A percentile compares a stretch with the other conserved stretches of the same genome.
Evolutionary conservation across 1,140 invertebrate species (phyloP).

Genomic region (Tetraneura akinire): DNA sequence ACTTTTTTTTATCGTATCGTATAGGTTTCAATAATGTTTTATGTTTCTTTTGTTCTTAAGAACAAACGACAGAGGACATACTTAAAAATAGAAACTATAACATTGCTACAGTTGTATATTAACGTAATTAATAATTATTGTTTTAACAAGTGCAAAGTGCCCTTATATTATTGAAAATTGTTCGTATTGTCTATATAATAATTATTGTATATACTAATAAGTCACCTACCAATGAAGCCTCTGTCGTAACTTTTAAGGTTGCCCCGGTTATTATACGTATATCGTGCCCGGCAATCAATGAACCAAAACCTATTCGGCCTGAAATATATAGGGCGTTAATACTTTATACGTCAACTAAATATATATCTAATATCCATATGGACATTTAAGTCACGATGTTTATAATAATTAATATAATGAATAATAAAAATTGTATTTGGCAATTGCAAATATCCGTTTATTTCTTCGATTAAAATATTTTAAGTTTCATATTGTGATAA

Average conservation of each 20-base stretch:
- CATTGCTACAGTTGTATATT: too few relatives aligned
- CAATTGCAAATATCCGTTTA: too few relatives aligned
- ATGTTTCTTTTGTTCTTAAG: slow-evolving; percentile 17
- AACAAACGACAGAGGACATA: not conserved
- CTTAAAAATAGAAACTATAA: not conserved
- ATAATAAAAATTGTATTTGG: too few relatives aligned
- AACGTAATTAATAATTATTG: slow-evolving; percentile 22
- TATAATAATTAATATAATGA: too few relatives aligned
- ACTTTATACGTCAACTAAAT: too few relatives aligned
- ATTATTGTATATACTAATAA: slow-evolving; percentile 9
- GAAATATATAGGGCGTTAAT: not conserved
- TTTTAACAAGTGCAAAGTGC: slow-evolving; percentile 36
- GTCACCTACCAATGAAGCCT: slow-evolving; percentile 8
- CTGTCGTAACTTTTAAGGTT: slow-evolving; percentile 34
- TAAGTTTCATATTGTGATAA: too few relatives aligned
- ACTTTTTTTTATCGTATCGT: not conserved
- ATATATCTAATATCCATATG: too few relatives aligned
- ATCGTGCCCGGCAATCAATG: not conserved
- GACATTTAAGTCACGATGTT: too few relatives aligned
- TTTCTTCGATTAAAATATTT: too few relatives aligned
- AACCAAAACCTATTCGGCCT: slow-evolving; percentile 34
- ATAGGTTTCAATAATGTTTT: not conserved
- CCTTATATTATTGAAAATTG: slow-evolving; percentile 21
- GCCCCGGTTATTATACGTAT: slow-evolving; percentile 12
- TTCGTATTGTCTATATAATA: not conserved